A percentile compares a stretch with the other conserved stretches of the same genome.
Evolutionary conservation across 2,888 invertebrate genomes (phyloP).

Genomic region (Pachycephus smyrnensis): DNA sequence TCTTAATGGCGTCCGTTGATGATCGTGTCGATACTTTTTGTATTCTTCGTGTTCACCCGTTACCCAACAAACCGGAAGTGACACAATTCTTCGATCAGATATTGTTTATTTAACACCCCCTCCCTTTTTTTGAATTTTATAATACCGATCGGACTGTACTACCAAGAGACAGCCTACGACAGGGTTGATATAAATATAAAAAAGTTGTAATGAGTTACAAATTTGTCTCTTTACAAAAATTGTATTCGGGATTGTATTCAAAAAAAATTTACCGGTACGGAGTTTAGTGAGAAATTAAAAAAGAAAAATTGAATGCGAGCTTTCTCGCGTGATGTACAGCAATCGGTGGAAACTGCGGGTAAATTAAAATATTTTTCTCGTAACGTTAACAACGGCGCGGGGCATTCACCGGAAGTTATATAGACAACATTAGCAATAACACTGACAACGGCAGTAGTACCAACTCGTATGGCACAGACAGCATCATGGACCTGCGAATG

Average conservation of each 20-base stretch:
- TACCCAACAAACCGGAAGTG: not conserved
- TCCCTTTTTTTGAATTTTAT: not conserved
- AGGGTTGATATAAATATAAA: not conserved
- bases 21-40: not conserved
- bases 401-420: not conserved
- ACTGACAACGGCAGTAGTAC: not conserved
- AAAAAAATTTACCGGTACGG: not conserved
- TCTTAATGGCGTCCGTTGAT: not conserved
- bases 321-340: not conserved
- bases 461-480: not conserved
- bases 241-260: not conserved
- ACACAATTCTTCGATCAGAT: not conserved
- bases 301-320: not conserved
- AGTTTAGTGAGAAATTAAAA: conserved; percentile 10
- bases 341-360: not conserved
- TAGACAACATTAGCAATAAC: not conserved
- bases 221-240: not conserved
- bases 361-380: not conserved
- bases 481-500: not conserved
- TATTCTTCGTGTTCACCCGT: not conserved
- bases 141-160: not conserved
- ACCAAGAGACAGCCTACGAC: not conserved
- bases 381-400: not conserved
- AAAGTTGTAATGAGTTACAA: not conserved
- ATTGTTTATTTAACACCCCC: not conserved